A percentile compares a stretch with the other conserved stretches of the same genome.
phyloP scores from a whole-genome alignment of 2,888 invertebrate genomes.

The Cerastis leucographa region DNA sequence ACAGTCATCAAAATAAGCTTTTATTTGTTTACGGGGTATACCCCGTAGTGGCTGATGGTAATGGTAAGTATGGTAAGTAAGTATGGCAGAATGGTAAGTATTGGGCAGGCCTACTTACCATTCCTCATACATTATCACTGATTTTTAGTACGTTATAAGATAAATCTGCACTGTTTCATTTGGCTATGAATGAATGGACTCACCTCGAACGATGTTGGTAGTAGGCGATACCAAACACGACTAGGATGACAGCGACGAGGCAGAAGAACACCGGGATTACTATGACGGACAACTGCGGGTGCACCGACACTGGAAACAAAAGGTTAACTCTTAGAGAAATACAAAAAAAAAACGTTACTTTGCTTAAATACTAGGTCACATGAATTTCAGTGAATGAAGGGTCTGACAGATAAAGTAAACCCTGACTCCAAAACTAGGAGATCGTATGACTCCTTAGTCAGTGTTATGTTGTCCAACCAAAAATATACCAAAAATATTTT shows the following conservation, averaged over 20 bases:
- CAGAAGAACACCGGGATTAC: slow-evolving; percentile 96
- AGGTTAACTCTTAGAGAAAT: background rate
- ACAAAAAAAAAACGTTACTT: too few relatives aligned
- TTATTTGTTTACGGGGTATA: background rate
- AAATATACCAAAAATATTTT: too few relatives aligned
- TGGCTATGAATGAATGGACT: slow-evolving; percentile 32
- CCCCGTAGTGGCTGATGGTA: too few relatives aligned
- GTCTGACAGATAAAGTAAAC: too few relatives aligned
- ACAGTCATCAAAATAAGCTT: background rate
- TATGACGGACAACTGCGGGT: slow-evolving; percentile 96
- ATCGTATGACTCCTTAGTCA: too few relatives aligned
- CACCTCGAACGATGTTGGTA: slow-evolving; percentile 96
- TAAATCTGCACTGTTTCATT: background rate
- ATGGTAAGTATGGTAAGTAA: too few relatives aligned
- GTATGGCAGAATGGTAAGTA: too few relatives aligned
- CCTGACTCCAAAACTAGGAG: too few relatives aligned
- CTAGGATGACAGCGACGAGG: slow-evolving; percentile 94
- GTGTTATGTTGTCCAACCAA: too few relatives aligned
- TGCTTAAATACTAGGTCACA: too few relatives aligned
- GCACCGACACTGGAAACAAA: slow-evolving; percentile 92
- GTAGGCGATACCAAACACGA: slow-evolving; percentile 97
- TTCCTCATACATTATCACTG: background rate
- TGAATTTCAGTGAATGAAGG: too few relatives aligned
- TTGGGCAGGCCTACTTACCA: too few relatives aligned
- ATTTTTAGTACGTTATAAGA: background rate